These are phyloP conservation scores for Charanyca ferruginea DNA, from an alignment of 2,888 invertebrate genomes.

Conservation along the genomic window DNA sequence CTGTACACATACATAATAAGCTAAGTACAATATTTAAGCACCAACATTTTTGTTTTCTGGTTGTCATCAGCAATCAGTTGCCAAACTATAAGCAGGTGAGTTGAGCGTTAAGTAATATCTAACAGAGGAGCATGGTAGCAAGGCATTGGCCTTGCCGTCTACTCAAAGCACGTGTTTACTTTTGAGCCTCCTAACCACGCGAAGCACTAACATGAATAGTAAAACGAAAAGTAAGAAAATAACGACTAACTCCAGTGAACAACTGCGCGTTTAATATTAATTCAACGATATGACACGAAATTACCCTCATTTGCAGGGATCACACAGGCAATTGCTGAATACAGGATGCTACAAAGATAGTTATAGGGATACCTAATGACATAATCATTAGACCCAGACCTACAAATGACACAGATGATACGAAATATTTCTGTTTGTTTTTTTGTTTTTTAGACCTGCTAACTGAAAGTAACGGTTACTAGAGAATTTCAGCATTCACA, in stretches of 20 bases:
- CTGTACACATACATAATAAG: conserved; percentile 1
- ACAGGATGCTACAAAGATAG: conserved; percentile 13
- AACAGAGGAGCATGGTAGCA: no score
- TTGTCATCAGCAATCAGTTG: no score
- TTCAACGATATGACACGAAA: conserved; percentile 21
- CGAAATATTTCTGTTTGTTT: no score
- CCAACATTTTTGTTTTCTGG: no score
- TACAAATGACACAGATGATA: background rate
- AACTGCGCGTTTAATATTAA: conserved; percentile 33
- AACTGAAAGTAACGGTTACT: no score
- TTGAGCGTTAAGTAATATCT: no score
- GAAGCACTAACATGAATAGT: conserved; percentile 14
- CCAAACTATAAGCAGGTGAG: no score
- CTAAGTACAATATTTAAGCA: background rate
- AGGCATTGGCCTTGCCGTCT: no score
- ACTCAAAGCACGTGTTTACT: no score
- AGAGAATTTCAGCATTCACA: no score
- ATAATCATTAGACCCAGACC: conserved; percentile 1
- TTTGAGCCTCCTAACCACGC: no score
- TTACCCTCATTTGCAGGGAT: conserved; percentile 39
- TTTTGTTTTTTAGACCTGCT: no score
- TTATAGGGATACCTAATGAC: conserved; percentile 5
- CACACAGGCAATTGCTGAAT: conserved; percentile 30
- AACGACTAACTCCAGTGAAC: conserved; percentile 30
- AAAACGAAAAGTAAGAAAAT: conserved; percentile 23